These are phyloP conservation scores for Herpailurus yagouaroundi DNA, from an alignment of 2,113 vertebrate genomes.

Conservation along the genomic window DNA sequence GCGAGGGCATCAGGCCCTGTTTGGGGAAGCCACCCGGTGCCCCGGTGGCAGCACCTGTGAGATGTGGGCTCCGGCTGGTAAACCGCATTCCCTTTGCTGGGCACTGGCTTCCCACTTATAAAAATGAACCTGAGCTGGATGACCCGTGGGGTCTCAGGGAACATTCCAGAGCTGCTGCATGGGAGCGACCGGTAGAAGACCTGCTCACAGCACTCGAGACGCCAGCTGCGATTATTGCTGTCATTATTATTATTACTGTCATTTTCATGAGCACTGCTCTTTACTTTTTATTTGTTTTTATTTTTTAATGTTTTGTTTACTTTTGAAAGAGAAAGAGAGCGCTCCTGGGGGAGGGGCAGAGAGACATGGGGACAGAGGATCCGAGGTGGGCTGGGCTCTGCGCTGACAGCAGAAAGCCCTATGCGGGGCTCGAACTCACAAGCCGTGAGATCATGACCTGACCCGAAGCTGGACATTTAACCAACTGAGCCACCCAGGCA, in stretches of 20 bases:
- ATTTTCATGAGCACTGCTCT: not conserved
- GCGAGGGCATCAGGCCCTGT: not conserved
- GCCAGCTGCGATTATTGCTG: fast-evolving
- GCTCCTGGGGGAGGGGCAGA: too few relatives aligned
- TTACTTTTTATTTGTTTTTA: too few relatives aligned
- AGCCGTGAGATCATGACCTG: too few relatives aligned
- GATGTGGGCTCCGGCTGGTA: not conserved
- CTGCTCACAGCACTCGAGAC: fast-evolving
- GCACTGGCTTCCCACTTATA: not conserved
- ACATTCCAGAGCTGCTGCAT: fast-evolving
- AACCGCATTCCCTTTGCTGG: not conserved
- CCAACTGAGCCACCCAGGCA: too few relatives aligned
- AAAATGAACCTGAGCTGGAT: not conserved
- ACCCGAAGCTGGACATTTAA: too few relatives aligned
- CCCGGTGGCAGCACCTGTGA: not conserved
- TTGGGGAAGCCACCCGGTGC: fast-evolving
- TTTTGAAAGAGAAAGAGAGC: too few relatives aligned
- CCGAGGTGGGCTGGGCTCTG: too few relatives aligned
- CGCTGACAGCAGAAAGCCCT: too few relatives aligned
- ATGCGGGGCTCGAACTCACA: too few relatives aligned
- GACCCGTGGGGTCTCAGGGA: not conserved
- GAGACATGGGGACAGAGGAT: too few relatives aligned
- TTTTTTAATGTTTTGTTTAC: too few relatives aligned
- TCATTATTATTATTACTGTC: fast-evolving
- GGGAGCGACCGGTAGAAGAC: fast-evolving